Evolutionary conservation across 37 sponge, comb jelly and placozoan species (phyloP).

Genomic region (Tethya wilhelma): DNA sequence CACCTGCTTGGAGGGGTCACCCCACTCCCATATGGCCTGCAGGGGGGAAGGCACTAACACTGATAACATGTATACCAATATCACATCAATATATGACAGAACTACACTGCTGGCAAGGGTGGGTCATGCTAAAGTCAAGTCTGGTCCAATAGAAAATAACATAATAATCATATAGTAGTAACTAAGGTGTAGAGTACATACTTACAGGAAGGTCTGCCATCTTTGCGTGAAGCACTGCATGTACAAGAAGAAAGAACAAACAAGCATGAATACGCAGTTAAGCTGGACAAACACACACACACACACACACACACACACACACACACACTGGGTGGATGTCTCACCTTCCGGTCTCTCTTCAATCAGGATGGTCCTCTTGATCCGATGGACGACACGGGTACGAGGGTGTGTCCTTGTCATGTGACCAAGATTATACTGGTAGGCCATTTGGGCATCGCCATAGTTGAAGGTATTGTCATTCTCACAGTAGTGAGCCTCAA

Average conservation of each 20-base stretch:
- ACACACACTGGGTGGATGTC: background rate
- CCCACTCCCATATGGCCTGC: slow-evolving; percentile 89
- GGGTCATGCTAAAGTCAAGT: too few relatives aligned
- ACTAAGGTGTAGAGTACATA: background rate
- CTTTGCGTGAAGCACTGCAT: slow-evolving; percentile 46
- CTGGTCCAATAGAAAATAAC: background rate
- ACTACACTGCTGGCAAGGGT: too few relatives aligned
- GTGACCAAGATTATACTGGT: slow-evolving; percentile 54
- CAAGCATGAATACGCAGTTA: background rate
- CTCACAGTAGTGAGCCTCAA: slow-evolving; percentile 62
- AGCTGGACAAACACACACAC: background rate
- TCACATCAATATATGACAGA: too few relatives aligned
- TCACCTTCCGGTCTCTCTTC: slow-evolving; percentile 70
- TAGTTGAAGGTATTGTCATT: slow-evolving; percentile 34
- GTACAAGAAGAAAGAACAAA: background rate
- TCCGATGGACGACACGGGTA: slow-evolving; percentile 42
- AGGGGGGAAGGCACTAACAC: background rate
- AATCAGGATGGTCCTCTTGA: slow-evolving; percentile 48
- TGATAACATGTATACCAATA: too few relatives aligned
- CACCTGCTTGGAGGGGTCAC: slow-evolving; percentile 45
- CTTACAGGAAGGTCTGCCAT: slow-evolving; percentile 73
- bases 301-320: background rate
- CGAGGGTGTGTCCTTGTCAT: slow-evolving; percentile 57
- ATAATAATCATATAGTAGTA: background rate
- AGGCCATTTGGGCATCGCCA: slow-evolving; percentile 38